These are phyloP conservation scores for Athene noctua DNA, from an alignment of 2,113 vertebrate genomes.

Conservation along the genomic window DNA sequence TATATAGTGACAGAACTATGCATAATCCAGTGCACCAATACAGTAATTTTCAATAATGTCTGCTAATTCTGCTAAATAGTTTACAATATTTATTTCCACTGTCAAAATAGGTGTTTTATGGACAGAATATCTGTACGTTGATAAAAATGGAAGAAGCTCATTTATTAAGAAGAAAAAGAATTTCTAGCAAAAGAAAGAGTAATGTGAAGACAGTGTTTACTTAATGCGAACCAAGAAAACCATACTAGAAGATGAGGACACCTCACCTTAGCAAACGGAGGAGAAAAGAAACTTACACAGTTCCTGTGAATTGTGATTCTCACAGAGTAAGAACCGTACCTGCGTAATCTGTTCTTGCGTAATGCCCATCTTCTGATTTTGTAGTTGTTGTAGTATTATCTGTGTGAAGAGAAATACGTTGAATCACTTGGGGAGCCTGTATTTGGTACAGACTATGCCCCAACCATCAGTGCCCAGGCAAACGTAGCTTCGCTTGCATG, in stretches of 20 bases:
- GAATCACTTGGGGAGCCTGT: neutral
- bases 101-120: constrained; percentile 35
- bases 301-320: neutral
- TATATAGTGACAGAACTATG: neutral
- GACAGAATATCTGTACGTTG: neutral
- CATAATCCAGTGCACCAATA: constrained; percentile 22
- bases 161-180: neutral
- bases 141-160: neutral
- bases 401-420: constrained; percentile 64
- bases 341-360: constrained; percentile 88
- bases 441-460: neutral
- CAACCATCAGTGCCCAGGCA: neutral
- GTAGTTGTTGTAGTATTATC: constrained; percentile 88
- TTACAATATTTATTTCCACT: constrained; percentile 41
- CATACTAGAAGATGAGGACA: neutral
- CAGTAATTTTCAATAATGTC: constrained; percentile 44
- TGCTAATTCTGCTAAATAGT: constrained; percentile 53
- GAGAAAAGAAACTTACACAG: neutral
- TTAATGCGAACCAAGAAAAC: neutral
- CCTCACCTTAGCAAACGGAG: neutral
- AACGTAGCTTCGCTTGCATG: neutral
- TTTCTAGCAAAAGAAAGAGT: neutral
- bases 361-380: constrained; percentile 92
- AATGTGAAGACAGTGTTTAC: neutral
- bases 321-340: constrained; percentile 70